phyloP scores from a whole-genome alignment of 1,140 invertebrate genomes.

The Macrosteles quadrilineatus region DNA sequence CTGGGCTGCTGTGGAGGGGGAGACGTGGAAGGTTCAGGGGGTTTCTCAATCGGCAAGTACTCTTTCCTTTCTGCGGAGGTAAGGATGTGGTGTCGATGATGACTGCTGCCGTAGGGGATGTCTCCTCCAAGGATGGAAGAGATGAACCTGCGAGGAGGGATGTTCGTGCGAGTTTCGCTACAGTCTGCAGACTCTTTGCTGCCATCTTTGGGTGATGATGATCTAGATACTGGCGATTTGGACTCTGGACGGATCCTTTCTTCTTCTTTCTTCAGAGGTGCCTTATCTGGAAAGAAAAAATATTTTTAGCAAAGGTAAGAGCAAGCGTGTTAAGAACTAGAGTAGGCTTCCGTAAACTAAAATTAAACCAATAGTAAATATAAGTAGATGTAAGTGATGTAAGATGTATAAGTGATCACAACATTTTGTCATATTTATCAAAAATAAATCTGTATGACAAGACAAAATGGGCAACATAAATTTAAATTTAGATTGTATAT shows the following conservation, averaged over 20 bases:
- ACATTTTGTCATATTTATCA: too few species aligned
- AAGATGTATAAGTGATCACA: too few species aligned
- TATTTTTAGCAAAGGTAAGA: background rate
- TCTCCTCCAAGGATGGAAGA: slow-evolving; percentile 75
- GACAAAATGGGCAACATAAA: too few species aligned
- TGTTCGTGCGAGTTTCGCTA: slow-evolving; percentile 28
- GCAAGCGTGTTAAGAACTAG: too few species aligned
- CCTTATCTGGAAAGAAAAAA: slow-evolving; percentile 7
- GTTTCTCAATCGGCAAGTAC: slow-evolving; percentile 65
- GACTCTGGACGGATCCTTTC: slow-evolving; percentile 16
- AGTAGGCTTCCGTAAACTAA: too few species aligned
- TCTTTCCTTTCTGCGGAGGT: slow-evolving; percentile 78
- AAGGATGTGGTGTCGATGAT: slow-evolving; percentile 64
- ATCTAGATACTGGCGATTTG: background rate
- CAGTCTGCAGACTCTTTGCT: background rate
- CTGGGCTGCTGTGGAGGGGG: slow-evolving; percentile 34
- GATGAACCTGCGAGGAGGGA: slow-evolving; percentile 65
- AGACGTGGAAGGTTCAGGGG: slow-evolving; percentile 48
- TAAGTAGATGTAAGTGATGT: too few species aligned
- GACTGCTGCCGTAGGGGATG: slow-evolving; percentile 66
- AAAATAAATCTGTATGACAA: too few species aligned
- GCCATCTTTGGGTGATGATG: slow-evolving; percentile 5
- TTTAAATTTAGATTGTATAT: too few species aligned
- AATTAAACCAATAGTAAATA: too few species aligned
- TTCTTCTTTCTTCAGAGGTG: slow-evolving; percentile 16